Evolutionary conservation across 2,888 invertebrate species (phyloP).

Genomic region (Mythimna albipuncta): DNA sequence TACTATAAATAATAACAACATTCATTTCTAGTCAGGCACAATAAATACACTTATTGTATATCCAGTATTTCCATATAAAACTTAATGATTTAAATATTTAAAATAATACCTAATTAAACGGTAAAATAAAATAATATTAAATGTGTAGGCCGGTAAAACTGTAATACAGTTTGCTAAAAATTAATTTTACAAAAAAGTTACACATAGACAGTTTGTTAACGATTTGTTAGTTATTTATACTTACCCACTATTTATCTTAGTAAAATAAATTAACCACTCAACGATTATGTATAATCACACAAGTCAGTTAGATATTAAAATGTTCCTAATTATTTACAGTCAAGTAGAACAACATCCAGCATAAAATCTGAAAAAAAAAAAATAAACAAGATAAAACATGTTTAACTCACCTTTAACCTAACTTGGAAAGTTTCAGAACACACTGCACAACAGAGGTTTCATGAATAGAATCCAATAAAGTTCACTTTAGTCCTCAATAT

Average conservation of each 20-base stretch:
- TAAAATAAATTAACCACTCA: background rate
- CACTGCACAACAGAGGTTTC: slow-evolving; percentile 72
- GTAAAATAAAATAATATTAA: too few species aligned
- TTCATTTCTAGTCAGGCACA: too few species aligned
- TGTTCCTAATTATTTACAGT: background rate
- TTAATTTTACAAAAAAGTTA: background rate
- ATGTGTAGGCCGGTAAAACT: background rate
- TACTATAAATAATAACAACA: too few species aligned
- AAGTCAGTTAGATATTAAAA: background rate
- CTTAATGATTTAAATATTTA: too few species aligned
- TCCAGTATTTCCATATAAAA: too few species aligned
- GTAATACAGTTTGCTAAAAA: too few species aligned
- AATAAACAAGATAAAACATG: background rate
- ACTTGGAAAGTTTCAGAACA: slow-evolving; percentile 64
- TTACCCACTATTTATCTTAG: background rate
- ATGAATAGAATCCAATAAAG: slow-evolving; percentile 67
- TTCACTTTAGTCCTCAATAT: slow-evolving; percentile 68
- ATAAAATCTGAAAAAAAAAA: slow-evolving; percentile 9
- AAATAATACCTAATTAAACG: too few species aligned
- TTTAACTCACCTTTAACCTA: slow-evolving; percentile 68
- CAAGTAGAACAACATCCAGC: background rate
- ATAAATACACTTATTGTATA: too few species aligned
- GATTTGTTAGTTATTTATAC: background rate
- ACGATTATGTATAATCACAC: background rate
- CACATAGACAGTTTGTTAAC: background rate